Conservation (phyloP, 2,113 vertebrate genomes). For the Oreochromis aureus region DNA sequence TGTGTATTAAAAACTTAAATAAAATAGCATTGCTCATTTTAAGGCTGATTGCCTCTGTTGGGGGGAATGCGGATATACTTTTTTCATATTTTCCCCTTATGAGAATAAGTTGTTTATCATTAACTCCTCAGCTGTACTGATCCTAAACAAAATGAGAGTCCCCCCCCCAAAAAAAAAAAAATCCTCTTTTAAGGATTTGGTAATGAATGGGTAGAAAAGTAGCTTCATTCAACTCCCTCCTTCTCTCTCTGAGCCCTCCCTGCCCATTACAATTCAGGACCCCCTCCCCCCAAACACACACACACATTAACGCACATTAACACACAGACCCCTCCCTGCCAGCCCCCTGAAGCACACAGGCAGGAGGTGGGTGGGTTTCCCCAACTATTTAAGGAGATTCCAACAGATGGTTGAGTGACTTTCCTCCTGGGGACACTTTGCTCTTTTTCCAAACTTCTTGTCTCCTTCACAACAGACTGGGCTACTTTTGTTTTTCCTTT, state of each 20-base stretch:
- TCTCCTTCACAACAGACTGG: background rate
- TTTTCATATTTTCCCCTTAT: background rate
- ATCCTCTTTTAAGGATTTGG: constrained; percentile 38
- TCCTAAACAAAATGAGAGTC: background rate
- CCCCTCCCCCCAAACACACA: background rate
- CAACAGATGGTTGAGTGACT: constrained; percentile 63
- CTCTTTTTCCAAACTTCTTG: background rate
- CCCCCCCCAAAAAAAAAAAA: background rate
- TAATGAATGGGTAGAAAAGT: constrained; percentile 54
- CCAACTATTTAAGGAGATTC: constrained; percentile 71
- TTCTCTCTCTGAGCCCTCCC: constrained; percentile 34
- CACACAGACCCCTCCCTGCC: background rate
- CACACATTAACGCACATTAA: constrained; percentile 23
- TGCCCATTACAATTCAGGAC: constrained; percentile 52
- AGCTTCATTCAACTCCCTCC: constrained; percentile 44
- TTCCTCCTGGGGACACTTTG: constrained; percentile 15
- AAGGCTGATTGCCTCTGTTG: no score
- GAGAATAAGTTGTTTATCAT: background rate
- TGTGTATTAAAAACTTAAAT: background rate
- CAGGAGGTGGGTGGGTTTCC: constrained; percentile 32
- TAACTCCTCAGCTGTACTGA: background rate
- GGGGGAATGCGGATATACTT: rapidly evolving
- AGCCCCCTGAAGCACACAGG: constrained; percentile 31
- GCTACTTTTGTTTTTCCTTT: background rate
- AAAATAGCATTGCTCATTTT: background rate